Evolutionary conservation across 2,797 vertebrate genomes (phyloP).

Genomic region (Gadopsis bispinosus): DNA sequence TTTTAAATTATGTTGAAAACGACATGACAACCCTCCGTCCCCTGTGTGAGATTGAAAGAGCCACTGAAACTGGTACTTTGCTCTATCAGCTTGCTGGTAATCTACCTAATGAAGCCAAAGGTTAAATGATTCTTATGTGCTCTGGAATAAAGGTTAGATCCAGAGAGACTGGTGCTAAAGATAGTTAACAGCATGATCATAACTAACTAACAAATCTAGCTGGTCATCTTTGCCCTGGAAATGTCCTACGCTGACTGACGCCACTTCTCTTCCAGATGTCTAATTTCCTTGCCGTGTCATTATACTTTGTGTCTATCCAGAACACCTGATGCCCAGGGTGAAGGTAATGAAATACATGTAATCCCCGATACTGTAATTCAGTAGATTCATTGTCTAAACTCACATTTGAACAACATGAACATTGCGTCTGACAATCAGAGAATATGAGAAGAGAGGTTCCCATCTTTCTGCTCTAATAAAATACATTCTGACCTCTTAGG

Average conservation of each 20-base stretch:
- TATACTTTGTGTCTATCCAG: no score
- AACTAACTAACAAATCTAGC: neutral
- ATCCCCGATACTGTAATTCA: neutral
- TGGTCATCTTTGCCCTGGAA: conserved; percentile 1
- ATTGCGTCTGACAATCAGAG: neutral
- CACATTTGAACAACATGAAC: neutral
- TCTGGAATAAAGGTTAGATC: conserved; percentile 7
- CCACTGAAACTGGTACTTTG: neutral
- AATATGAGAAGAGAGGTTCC: neutral
- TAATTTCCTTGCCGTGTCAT: neutral
- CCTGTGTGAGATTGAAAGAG: neutral
- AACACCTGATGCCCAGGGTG: neutral
- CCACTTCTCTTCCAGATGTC: neutral
- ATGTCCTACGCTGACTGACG: neutral
- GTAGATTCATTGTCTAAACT: neutral
- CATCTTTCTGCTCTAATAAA: neutral
- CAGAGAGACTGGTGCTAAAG: conserved; percentile 27
- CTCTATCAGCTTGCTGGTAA: neutral
- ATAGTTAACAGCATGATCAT: neutral
- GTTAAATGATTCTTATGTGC: conserved; percentile 5
- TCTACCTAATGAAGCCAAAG: conserved; percentile 11
- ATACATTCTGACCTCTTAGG: neutral
- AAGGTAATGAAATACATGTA: neutral
- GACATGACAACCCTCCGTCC: neutral
- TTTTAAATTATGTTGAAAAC: no score